Conservation (phyloP, 2,113 vertebrate genomes). For the Cettia cetti region DNA sequence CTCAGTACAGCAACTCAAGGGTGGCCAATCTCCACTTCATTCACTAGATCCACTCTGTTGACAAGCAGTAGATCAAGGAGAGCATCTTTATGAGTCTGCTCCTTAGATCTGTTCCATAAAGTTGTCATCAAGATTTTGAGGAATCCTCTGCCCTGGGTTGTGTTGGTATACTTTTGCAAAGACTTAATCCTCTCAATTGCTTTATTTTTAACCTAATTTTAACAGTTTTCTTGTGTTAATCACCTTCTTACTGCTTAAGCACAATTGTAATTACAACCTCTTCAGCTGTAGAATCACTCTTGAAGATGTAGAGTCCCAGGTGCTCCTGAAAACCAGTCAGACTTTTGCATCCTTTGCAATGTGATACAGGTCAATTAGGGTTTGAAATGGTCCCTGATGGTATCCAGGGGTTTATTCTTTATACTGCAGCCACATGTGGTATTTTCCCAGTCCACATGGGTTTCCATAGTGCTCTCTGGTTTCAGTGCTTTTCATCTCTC, state of each 20-base stretch:
- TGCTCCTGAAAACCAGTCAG: background rate
- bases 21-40: background rate
- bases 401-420: background rate
- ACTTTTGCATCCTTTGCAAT: background rate
- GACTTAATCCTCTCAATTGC: background rate
- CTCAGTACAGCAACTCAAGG: background rate
- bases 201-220: background rate
- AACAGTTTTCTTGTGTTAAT: background rate
- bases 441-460: background rate
- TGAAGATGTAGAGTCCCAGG: background rate
- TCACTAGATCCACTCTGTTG: background rate
- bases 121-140: background rate
- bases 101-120: background rate
- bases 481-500: background rate
- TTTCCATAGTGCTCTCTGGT: background rate
- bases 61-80: background rate
- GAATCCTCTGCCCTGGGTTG: background rate
- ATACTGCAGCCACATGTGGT: background rate
- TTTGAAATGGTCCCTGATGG: background rate
- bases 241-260: background rate
- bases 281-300: background rate
- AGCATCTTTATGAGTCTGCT: accelerated
- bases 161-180: background rate
- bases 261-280: background rate
- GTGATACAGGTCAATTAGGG: background rate